A percentile compares a stretch with the other conserved stretches of the same genome.
Conservation (phyloP, 2,797 vertebrate species). For the Cirrhinus molitorella region DNA sequence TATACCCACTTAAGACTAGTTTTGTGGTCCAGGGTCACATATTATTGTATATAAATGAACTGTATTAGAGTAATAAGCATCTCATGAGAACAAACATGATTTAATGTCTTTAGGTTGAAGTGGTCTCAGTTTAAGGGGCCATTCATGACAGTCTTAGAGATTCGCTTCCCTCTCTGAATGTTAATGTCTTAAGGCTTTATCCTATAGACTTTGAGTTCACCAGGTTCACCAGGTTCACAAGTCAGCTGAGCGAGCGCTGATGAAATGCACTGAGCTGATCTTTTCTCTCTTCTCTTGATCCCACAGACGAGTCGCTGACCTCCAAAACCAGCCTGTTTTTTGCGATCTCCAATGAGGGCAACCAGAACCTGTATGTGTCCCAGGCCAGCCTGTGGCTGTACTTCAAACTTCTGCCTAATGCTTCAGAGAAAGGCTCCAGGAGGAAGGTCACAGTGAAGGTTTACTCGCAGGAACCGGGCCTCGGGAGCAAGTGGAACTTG, state of each 20-base stretch:
- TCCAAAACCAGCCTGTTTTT: slow-evolving; percentile 95
- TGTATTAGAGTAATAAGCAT: neutral
- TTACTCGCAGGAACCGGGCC: slow-evolving; percentile 90
- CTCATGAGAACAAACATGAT: slow-evolving; percentile 49
- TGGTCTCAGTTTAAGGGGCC: slow-evolving; percentile 46
- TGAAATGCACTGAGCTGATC: slow-evolving; percentile 13
- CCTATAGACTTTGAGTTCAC: slow-evolving; percentile 2
- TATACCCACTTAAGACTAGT: no score
- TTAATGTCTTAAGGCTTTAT: slow-evolving; percentile 34
- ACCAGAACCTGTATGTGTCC: slow-evolving; percentile 91
- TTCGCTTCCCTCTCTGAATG: slow-evolving; percentile 52
- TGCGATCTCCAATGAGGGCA: slow-evolving; percentile 95
- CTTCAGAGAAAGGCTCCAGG: slow-evolving; percentile 81
- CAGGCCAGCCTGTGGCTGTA: slow-evolving; percentile 97
- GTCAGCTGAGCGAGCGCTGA: neutral
- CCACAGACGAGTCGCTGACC: slow-evolving; percentile 88
- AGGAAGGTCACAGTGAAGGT: slow-evolving; percentile 93
- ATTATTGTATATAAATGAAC: neutral
- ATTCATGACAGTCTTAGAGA: slow-evolving; percentile 48
- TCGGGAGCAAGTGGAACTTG: slow-evolving; percentile 85
- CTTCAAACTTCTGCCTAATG: slow-evolving; percentile 87
- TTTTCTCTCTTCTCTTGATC: slow-evolving; percentile 61
- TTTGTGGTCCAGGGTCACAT: no score
- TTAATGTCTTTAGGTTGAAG: slow-evolving; percentile 52
- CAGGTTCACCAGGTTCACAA: neutral